These are phyloP conservation scores for Digitonthophagus gazella DNA, from an alignment of 2,888 invertebrate genomes.

Conservation along the genomic window DNA sequence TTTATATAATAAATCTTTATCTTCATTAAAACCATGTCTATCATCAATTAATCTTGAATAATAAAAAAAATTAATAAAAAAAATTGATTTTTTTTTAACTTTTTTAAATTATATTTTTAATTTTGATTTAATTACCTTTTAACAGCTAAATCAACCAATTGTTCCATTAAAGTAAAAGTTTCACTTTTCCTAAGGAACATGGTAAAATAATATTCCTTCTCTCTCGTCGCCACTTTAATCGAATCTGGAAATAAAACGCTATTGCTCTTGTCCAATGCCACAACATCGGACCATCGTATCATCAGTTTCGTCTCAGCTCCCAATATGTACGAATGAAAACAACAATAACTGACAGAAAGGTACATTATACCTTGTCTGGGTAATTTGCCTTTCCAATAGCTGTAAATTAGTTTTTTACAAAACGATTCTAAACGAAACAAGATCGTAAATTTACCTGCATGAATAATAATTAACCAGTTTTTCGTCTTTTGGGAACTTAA, in stretches of 20 bases:
- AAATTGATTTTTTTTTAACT: neutral
- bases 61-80: conserved; percentile 27
- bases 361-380: conserved; percentile 98
- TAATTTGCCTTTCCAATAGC: conserved; percentile 89
- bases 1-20: conserved; percentile 80
- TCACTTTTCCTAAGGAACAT: conserved; percentile 87
- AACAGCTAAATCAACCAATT: conserved; percentile 95
- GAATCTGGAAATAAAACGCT: conserved; percentile 80
- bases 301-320: conserved; percentile 86
- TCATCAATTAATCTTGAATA: conserved; percentile 85
- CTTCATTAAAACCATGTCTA: conserved; percentile 86
- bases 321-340: conserved; percentile 93
- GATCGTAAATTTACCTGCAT: conserved; percentile 67
- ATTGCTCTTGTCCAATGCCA: conserved; percentile 74
- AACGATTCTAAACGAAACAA: neutral
- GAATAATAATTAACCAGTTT: conserved; percentile 94
- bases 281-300: conserved; percentile 88
- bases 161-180: conserved; percentile 89
- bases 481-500: conserved; percentile 90
- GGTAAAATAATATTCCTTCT: conserved; percentile 86
- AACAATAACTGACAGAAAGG: conserved; percentile 92
- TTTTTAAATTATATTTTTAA: too few relatives aligned
- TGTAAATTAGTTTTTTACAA: conserved; percentile 43
- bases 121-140: conserved; percentile 66
- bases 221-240: conserved; percentile 81